phyloP scores from a whole-genome alignment of 2,797 vertebrate genomes.

The Melopsittacus undulatus region DNA sequence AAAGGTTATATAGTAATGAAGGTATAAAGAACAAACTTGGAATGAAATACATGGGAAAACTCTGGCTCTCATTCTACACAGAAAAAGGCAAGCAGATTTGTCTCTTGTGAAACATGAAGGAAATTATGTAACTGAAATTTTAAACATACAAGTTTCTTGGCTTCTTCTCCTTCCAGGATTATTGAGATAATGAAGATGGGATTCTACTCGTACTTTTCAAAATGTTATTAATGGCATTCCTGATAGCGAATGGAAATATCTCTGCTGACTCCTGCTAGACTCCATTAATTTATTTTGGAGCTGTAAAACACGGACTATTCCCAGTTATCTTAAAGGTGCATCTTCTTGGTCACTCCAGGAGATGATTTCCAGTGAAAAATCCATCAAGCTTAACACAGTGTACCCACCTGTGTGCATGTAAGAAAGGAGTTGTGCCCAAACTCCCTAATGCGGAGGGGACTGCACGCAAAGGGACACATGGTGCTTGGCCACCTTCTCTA shows the following conservation, averaged over 20 bases:
- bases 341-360: background rate
- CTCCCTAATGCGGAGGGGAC: background rate
- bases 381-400: background rate
- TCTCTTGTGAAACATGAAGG: slow-evolving; percentile 42
- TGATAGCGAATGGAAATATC: background rate
- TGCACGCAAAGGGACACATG: background rate
- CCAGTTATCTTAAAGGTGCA: background rate
- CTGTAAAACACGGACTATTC: background rate
- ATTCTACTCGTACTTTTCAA: background rate
- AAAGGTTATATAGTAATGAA: slow-evolving; percentile 12
- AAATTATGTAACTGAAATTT: slow-evolving; percentile 44
- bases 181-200: slow-evolving; percentile 13
- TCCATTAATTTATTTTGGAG: background rate
- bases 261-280: background rate
- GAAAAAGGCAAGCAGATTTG: slow-evolving; percentile 17
- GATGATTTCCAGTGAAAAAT: background rate
- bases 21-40: slow-evolving; percentile 2
- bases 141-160: slow-evolving; percentile 29
- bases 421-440: background rate
- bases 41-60: slow-evolving; percentile 7
- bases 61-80: background rate
- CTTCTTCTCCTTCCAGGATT: slow-evolving; percentile 3
- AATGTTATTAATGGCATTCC: slow-evolving; percentile 2
- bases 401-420: background rate
- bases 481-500: background rate